phyloP scores from a whole-genome alignment of 2,797 vertebrate genomes.

The Acrocephalus scirpaceus region DNA sequence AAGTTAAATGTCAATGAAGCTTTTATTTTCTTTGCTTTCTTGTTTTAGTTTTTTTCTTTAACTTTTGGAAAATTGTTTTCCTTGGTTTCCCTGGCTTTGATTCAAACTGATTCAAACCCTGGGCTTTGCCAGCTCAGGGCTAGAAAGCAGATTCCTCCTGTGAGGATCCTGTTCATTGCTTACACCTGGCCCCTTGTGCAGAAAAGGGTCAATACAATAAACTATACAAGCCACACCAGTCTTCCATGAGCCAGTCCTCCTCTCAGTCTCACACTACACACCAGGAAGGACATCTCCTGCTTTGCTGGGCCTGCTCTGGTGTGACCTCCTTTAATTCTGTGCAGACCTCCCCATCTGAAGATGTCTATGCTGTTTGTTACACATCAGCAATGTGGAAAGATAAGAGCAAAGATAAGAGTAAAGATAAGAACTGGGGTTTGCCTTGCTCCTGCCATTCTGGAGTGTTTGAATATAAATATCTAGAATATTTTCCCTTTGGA shows the following conservation, averaged over 20 bases:
- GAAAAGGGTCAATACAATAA: not conserved
- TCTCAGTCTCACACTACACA: not conserved
- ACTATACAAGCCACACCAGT: accelerated
- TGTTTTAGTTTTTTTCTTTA: too few species aligned
- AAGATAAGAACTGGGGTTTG: not conserved
- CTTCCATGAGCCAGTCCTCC: not conserved
- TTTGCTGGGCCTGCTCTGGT: not conserved
- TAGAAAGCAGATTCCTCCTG: not conserved
- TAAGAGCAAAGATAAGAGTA: too few species aligned
- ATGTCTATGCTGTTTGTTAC: not conserved
- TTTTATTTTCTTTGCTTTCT: not conserved
- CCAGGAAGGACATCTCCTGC: not conserved
- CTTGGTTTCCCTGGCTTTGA: not conserved
- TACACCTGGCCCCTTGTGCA: not conserved
- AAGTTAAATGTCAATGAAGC: not conserved
- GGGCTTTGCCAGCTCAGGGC: not conserved
- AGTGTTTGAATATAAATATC: not conserved
- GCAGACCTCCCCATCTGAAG: not conserved
- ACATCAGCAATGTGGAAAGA: not conserved
- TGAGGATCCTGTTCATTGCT: not conserved
- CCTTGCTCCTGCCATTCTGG: not conserved
- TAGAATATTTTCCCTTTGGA: not conserved
- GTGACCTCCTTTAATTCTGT: not conserved
- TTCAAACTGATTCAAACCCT: not conserved
- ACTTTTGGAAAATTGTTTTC: not conserved